Base-by-base conservation (phyloP, 1,140 invertebrate species). In the Drosophila mojavensis region DNA sequence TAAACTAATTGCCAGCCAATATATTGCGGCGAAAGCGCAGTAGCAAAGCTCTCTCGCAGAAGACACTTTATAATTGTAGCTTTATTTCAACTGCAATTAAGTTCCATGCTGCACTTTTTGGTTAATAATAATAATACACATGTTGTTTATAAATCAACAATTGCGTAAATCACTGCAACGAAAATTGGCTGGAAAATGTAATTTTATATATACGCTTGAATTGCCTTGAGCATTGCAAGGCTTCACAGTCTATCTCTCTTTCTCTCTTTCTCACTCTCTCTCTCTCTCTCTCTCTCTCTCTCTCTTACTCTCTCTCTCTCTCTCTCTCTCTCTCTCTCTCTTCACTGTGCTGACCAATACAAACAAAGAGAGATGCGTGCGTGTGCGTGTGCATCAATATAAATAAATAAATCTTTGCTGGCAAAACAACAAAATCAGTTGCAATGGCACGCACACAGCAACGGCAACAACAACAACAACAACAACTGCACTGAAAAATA, bases 381-480 rank as follows among this genome's bases (percentile, higher is more conserved):
- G 33, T 51, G 54, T 10, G 53, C 43, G 47, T 66, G 48, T 43
- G 48, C 82, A 88, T 88, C 83, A 83, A 86, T 88, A 85, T 85
- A 86, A 86, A 86, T 86, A 86, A 86, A 86, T 86, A 86, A 86
- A 86, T 86, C 82, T 88, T 82, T 88, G 76, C 83, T 78, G 75
- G 83, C 79, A 86, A 88, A 86, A 88, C 82, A 86, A 86, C 82
- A 88, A 86, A 86, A 83, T 86, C 82, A 86, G 76, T 88, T 83
- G 83, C 83, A 82, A 65, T 74, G 82, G 82, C 82, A 86, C 82
- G 82, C 17, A 17, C 72, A 82, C 69, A 85, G 41, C 48, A 61
- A 7, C 68, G 51, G 28, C 66, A 78, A 24, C 36, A 65, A 47
- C 76, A 77, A 68, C 51, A 50, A 15, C 24, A 55, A 26, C 26